Conservation (phyloP, 2,113 vertebrate genomes). For the Zapornia atra region DNA sequence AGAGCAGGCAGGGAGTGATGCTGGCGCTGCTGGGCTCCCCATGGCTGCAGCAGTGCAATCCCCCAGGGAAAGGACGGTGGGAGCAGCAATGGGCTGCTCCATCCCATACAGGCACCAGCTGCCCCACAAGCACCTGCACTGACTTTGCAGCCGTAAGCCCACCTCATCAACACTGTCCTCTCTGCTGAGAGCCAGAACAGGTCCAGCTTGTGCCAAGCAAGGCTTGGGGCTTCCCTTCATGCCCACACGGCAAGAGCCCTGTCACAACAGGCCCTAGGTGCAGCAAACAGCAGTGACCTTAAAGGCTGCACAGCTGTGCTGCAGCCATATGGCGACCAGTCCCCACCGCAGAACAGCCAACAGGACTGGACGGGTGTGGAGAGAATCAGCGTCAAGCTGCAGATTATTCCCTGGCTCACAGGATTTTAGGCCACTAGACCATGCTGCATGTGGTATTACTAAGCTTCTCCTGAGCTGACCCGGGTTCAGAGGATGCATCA, state of each 20-base stretch:
- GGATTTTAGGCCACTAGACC: background rate
- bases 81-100: background rate
- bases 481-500: background rate
- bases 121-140: background rate
- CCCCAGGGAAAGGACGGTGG: background rate
- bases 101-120: background rate
- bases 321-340: accelerated
- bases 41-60: background rate
- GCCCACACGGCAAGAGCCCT: background rate
- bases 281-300: background rate
- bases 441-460: background rate
- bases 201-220: background rate
- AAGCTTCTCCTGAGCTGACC: background rate
- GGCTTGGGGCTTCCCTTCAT: background rate
- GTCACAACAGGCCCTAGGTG: background rate
- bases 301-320: background rate
- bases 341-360: accelerated
- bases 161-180: accelerated
- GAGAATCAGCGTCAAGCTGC: background rate
- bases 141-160: background rate
- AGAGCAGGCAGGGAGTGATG: background rate
- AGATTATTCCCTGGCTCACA: background rate
- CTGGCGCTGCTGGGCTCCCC: background rate
- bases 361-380: background rate
- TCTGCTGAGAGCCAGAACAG: accelerated